phyloP scores from a whole-genome alignment of 2,113 vertebrate genomes.

The Brachyhypopomus occidentalis region DNA sequence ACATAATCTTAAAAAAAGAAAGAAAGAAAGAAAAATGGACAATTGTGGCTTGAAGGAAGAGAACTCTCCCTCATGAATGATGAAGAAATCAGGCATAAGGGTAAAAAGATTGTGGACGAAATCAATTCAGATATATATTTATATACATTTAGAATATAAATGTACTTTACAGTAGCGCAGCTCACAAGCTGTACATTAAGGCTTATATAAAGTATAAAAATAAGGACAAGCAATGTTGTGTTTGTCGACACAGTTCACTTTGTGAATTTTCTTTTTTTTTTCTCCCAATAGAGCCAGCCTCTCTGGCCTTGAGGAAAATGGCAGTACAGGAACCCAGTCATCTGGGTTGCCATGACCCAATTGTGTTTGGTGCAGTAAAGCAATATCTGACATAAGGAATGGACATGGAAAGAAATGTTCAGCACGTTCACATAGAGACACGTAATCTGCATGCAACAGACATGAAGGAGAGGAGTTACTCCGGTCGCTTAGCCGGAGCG shows the following conservation, averaged over 20 bases:
- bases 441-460: constrained; percentile 82
- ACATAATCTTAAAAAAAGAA: constrained; percentile 73
- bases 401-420: constrained; percentile 74
- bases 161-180: constrained; percentile 81
- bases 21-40: constrained; percentile 63
- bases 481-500: constrained; percentile 57
- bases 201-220: constrained; percentile 86
- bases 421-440: constrained; percentile 78
- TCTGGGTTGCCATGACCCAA: constrained; percentile 56
- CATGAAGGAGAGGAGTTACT: constrained; percentile 69
- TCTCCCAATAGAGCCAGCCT: constrained; percentile 58
- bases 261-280: constrained; percentile 59
- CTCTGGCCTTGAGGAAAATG: constrained; percentile 67
- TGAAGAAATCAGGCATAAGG: constrained; percentile 57
- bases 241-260: constrained; percentile 62
- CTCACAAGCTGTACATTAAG: constrained; percentile 83
- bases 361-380: constrained; percentile 63
- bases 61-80: constrained; percentile 69
- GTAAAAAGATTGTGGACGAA: constrained; percentile 63
- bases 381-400: constrained; percentile 70
- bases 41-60: constrained; percentile 66
- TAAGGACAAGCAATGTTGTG: constrained; percentile 81
- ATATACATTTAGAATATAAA: constrained; percentile 77
- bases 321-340: constrained; percentile 71
- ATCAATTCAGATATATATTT: constrained; percentile 66